These are phyloP conservation scores for Enteromius thamalakanensis DNA, from an alignment of 2,797 vertebrate species.

Conservation along the genomic window DNA sequence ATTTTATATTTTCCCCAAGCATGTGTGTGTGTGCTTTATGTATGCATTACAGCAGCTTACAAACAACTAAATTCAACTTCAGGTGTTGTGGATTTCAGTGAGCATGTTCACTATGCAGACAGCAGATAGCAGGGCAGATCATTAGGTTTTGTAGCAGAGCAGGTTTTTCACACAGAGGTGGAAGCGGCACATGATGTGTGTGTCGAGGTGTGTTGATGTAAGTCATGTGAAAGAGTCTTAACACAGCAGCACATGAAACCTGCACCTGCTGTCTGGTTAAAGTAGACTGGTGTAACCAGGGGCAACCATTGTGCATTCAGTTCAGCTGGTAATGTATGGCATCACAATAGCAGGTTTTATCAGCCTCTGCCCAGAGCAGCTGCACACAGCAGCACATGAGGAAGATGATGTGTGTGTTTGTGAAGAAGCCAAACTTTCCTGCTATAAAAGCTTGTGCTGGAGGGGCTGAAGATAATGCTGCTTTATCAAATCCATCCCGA, in stretches of 20 bases:
- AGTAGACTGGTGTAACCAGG: constrained; percentile 49
- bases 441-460: constrained; percentile 21
- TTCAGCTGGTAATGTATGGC: constrained; percentile 43
- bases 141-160: neutral
- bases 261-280: constrained; percentile 39
- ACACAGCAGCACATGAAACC: neutral
- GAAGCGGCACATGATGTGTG: neutral
- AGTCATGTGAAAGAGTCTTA: neutral
- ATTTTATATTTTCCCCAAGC: neutral
- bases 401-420: constrained; percentile 14
- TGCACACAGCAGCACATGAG: constrained; percentile 15
- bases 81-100: neutral
- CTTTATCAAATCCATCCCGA: constrained; percentile 9
- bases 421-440: neutral
- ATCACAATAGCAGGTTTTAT: constrained; percentile 51
- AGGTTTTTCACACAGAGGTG: neutral
- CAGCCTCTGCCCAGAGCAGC: constrained; percentile 39
- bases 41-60: neutral
- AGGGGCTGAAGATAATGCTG: constrained; percentile 17
- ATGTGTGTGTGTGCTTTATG: neutral
- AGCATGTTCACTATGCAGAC: neutral
- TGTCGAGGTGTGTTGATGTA: constrained; percentile 3
- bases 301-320: constrained; percentile 44
- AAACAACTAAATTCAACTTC: neutral
- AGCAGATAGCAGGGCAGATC: neutral